Base-by-base conservation (phyloP, 2,888 invertebrate species). In the Parnassius apollo region DNA sequence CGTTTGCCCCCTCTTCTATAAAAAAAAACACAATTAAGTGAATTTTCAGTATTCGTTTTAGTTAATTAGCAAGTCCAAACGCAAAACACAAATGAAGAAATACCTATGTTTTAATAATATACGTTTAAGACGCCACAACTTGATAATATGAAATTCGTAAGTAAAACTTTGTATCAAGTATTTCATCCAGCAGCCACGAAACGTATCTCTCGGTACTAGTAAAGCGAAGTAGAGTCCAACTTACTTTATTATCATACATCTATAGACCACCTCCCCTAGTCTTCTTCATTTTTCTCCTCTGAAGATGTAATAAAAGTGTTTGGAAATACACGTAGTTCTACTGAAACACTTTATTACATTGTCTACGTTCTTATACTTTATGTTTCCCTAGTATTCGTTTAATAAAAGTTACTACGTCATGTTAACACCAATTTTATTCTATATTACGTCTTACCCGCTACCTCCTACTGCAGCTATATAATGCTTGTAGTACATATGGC, bases 101-200 rank as follows among this genome's bases (percentile, higher is more conserved):
- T 46, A 46, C 12, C 1, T 4, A 44, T 13, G 18, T 42, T 18
- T 44, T 46, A 54, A 49, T 49, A 42, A 54, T 49, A n/a, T 22
- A 54, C 44, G 49, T 42, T 50, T 42, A 48, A 57, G 18, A 45
- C 42, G 46, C 13, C 57, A 18, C 13, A 62, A 57, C 57, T 57
- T 46, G 44, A 35, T 48, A 48, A 53, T 54, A 52, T 52, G 53
- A 13, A 57, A 62, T 42, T 62, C 57, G 49, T 57, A 62, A 62
- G 57, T 35, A 42, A 56, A 61, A 61, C 62, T 62, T 62, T 42
- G 53, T 25, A 45, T 52, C 58, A 59, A 59, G 18, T 59, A 52
- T 51, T 52, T 59, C 50, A 50, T 42, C 42, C 18, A 13, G 58
- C 9, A 42, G 57, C 48, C 49, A n/a, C 42, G 42, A n/a, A 50